Evolutionary conservation across 2,888 invertebrate genomes (phyloP).

Genomic region (Hoplodrina ambigua): DNA sequence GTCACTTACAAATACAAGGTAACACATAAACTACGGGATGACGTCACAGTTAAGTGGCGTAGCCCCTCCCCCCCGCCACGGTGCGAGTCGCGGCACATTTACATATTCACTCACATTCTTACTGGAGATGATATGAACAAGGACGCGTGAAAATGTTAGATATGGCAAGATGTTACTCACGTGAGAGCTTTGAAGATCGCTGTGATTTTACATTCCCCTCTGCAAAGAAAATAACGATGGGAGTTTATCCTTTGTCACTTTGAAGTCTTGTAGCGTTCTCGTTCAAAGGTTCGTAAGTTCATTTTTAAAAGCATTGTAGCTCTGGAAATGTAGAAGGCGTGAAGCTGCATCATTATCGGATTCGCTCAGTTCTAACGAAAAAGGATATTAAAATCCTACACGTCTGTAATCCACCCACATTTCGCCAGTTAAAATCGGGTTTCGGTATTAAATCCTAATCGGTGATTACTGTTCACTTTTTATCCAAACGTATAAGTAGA

Average conservation of each 20-base stretch:
- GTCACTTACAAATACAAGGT: slow-evolving; percentile 3
- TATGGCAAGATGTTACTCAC: not conserved
- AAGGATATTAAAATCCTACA: not conserved
- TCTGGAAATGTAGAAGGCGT: too few species aligned
- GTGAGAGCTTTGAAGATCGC: not conserved
- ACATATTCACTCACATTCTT: slow-evolving; percentile 21
- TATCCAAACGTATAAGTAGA: not conserved
- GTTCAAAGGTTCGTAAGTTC: not conserved
- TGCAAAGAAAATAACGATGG: not conserved
- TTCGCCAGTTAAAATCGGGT: too few species aligned
- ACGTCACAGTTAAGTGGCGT: slow-evolving; percentile 17
- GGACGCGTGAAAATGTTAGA: slow-evolving; percentile 16
- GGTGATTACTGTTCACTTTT: not conserved
- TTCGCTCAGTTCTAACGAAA: not conserved
- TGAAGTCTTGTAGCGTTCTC: slow-evolving; percentile 1
- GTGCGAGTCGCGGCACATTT: slow-evolving; percentile 12
- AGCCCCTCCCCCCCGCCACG: not conserved
- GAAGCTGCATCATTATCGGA: not conserved
- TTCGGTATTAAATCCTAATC: too few species aligned
- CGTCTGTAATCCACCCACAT: too few species aligned
- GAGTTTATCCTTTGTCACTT: not conserved
- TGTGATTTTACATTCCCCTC: not conserved
- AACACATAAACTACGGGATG: slow-evolving; percentile 8
- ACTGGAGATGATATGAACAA: slow-evolving; percentile 3
- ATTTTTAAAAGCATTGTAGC: not conserved